These are phyloP conservation scores for Allobates femoralis DNA, from an alignment of 2,797 vertebrate species.

Conservation along the genomic window DNA sequence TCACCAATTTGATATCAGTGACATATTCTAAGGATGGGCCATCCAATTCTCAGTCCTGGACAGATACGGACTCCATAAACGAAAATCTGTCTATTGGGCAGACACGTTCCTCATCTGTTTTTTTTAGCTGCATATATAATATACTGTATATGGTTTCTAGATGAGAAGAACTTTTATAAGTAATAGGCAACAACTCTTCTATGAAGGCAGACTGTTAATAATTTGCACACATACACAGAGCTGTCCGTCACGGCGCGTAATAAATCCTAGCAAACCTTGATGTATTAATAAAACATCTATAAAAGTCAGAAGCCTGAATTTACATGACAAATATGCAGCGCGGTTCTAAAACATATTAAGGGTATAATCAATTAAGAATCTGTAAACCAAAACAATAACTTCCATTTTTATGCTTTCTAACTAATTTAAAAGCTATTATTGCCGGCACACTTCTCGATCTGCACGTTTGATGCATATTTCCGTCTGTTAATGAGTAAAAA, in stretches of 20 bases:
- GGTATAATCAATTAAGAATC: constrained; percentile 60
- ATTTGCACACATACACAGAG: constrained; percentile 32
- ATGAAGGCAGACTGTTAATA: constrained; percentile 40
- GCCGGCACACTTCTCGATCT: constrained; percentile 50
- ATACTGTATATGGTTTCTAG: background rate
- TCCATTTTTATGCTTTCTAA: constrained; percentile 62
- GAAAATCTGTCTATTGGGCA: too few species aligned
- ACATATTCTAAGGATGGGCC: too few species aligned
- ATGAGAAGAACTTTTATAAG: background rate
- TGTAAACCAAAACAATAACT: constrained; percentile 62
- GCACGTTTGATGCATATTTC: constrained; percentile 61
- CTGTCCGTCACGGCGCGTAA: constrained; percentile 33
- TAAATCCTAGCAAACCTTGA: constrained; percentile 58
- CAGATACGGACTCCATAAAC: too few species aligned
- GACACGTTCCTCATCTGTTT: too few species aligned
- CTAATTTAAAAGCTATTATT: constrained; percentile 64
- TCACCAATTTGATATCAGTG: too few species aligned
- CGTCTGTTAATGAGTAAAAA: constrained; percentile 59
- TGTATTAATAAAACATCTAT: constrained; percentile 63
- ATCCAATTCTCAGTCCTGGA: too few species aligned
- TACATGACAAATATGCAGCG: constrained; percentile 54
- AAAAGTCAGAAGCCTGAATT: constrained; percentile 56
- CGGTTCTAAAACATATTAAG: constrained; percentile 60
- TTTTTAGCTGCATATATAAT: background rate
- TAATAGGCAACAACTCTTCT: background rate